Evolutionary conservation across 2,888 invertebrate genomes (phyloP), one percentile per base, ranked within the genome.

Genomic region (Beris chalybata): DNA sequence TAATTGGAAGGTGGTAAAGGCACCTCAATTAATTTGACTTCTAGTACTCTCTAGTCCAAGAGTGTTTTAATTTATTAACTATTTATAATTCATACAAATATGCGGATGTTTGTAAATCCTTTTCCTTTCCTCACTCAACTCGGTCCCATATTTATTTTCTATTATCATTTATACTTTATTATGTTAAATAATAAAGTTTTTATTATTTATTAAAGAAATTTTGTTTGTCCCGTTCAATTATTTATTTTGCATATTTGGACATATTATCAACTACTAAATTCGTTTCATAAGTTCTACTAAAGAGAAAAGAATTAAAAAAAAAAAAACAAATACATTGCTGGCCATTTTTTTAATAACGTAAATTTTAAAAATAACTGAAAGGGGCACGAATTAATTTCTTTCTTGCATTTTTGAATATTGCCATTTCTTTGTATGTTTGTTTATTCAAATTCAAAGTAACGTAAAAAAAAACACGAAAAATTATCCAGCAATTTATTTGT

Each of bases 401-500:
- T 48, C 44, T 48, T 45, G 65, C 13, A 55, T 6, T 32, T 32
- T 38, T 5, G 9, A 38, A 7, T 38, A 38, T 38, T 11, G 15
- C 13, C 30, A 43, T 68, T 59, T 47, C 45, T n/a, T 52, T 54
- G 13, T 57, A 38, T 59, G 64, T 66, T 57, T 64, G 43, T 70
- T 63, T 32, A 50, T 67, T 71, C 22, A 22, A 22, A 22, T 58
- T 66, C 64, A 9, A 15, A 54, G 45, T 45, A 22, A n/a, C 9
- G 43, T 30, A 45, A 63, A 50, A 9, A n/a, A 38, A 38, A 2
- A 38, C 7, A 38, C 38, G 38, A 38, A 38, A 38, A 38, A 64
- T 13, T 38, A 65, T 75, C 78, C 79, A 78, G 78, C 80, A 80
- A 78, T 78, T 79, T 77, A 75, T 77, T 78, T 75, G 76, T 70